Percentiles rank a stretch among this genome's conserved stretches.
Evolutionary conservation across 2,113 vertebrate species (phyloP).

Genomic region (Prinia subflava): DNA sequence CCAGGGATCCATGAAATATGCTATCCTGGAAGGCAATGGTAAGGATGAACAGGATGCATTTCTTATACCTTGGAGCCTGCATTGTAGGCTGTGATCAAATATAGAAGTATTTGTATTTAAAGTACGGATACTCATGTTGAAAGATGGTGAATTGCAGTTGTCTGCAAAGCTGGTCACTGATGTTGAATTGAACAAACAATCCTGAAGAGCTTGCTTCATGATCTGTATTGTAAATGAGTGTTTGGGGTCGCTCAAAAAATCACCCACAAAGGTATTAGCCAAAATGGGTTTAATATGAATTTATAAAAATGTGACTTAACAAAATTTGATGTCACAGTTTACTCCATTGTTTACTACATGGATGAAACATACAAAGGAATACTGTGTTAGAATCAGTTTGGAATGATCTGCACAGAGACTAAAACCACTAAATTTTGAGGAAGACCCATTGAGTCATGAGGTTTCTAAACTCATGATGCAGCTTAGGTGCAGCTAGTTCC

Average conservation of each 20-base stretch:
- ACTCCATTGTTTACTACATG: neutral
- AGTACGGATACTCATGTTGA: neutral
- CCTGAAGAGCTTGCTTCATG: neutral
- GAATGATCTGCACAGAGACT: neutral
- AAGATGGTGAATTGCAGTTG: neutral
- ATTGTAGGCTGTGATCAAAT: neutral
- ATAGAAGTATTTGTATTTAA: neutral
- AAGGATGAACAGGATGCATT: neutral
- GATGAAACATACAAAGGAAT: neutral
- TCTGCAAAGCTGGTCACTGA: neutral
- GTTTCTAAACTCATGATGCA: neutral
- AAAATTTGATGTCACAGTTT: neutral
- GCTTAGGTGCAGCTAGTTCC: neutral
- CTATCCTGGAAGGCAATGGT: neutral
- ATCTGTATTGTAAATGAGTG: neutral
- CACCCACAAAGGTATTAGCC: neutral
- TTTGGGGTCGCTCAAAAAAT: neutral
- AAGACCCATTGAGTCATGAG: neutral
- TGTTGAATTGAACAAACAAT: neutral
- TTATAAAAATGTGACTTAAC: neutral
- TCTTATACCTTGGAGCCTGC: neutral
- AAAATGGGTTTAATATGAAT: neutral
- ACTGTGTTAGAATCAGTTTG: neutral
- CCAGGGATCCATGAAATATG: neutral
- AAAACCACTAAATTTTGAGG: rapidly evolving